Evolutionary conservation across 2,888 invertebrate species (phyloP), one percentile per base, ranked within the genome.

Genomic region (Lepidochitona cinerea): DNA sequence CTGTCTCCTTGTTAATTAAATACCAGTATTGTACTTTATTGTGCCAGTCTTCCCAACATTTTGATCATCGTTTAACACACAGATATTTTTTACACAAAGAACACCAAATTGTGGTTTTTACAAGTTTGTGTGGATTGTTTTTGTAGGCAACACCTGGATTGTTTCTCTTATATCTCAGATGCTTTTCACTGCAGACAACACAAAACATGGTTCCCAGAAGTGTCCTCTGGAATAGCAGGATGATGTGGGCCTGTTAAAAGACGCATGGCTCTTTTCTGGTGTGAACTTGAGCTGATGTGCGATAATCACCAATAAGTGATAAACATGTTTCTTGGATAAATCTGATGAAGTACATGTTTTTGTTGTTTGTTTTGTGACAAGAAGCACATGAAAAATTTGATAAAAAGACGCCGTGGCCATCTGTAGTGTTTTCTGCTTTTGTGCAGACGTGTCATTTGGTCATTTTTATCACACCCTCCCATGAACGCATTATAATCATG

Each of bases 401-500:
- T 59, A 54, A 73, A 53, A 33, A 74, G 59, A 37, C 74, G 54
- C 23, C 71, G 53, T 29, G 53, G 72, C 73, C 73, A 73, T 18
- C 37, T 14, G 52, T 73, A 73, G 32, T 73, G 73, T 49, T 29
- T 23, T n/a, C 54, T 41, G 37, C 32, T 52, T 52, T 73, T 73
- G 36, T 73, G 71, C 32, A 73, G 36, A 32, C 26, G 33, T 6
- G 72, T 73, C 52, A 73, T 73, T 53, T 73, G 73, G 41, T 73
- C 53, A 54, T 73, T 73, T 53, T 73, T 73, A 37, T 73, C 73
- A 29, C 32, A 18, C 26, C 73, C 73, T 37, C 73, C 73, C 73
- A 73, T 74, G 32, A 36, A 73, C 32, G 23, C 18, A 52, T 73
- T 73, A 49, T 73, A 73, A 26, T 41, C 49, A 18, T 14, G n/a